Conservation (phyloP, 2,888 invertebrate species). For the Pollenia labialis region DNA sequence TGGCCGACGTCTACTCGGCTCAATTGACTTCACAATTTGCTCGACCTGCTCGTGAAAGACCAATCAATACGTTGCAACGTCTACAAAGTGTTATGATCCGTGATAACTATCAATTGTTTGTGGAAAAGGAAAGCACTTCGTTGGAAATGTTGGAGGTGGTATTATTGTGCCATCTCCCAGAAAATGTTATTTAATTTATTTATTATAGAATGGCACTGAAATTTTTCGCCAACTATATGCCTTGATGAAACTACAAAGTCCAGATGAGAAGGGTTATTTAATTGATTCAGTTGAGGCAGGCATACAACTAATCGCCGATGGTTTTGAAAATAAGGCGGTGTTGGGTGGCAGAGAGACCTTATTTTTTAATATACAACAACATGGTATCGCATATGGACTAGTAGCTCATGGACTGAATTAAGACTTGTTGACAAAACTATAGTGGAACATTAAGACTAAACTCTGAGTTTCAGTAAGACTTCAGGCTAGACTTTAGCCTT, state of each 20-base stretch:
- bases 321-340: slow-evolving; percentile 86
- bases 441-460: too few relatives aligned
- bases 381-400: slow-evolving; percentile 84
- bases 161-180: slow-evolving; percentile 6
- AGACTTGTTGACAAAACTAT: not conserved
- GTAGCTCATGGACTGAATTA: too few relatives aligned
- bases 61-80: slow-evolving; percentile 88
- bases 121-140: slow-evolving; percentile 90
- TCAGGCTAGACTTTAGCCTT: too few relatives aligned
- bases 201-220: slow-evolving; percentile 89
- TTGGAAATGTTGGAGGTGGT: slow-evolving; percentile 88
- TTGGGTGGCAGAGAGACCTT: slow-evolving; percentile 91
- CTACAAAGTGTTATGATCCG: slow-evolving; percentile 88
- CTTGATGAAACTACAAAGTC: slow-evolving; percentile 86
- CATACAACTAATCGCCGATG: slow-evolving; percentile 87
- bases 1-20: slow-evolving; percentile 91
- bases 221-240: slow-evolving; percentile 89
- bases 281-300: slow-evolving; percentile 90
- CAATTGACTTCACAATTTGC: slow-evolving; percentile 91
- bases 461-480: too few relatives aligned
- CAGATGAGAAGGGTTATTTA: slow-evolving; percentile 84
- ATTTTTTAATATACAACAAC: slow-evolving; percentile 90
- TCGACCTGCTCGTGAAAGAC: slow-evolving; percentile 88
- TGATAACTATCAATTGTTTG: slow-evolving; percentile 87
- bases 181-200: not conserved